phyloP scores from a whole-genome alignment of 2,888 invertebrate species.

The Macropis europaea region DNA sequence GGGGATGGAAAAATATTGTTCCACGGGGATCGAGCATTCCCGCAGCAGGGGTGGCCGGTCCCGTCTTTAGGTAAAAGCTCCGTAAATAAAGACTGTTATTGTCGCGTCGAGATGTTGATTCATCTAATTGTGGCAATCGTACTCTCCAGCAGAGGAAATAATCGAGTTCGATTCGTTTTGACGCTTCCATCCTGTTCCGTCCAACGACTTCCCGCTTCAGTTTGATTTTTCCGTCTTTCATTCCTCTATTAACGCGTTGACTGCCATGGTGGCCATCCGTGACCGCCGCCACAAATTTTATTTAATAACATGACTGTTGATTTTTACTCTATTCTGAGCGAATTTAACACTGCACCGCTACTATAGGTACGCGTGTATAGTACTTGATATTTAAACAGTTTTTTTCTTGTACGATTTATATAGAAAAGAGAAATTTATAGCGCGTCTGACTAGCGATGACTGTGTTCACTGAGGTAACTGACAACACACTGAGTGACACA shows the following conservation, averaged over 20 bases:
- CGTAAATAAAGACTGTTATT: constrained; percentile 41
- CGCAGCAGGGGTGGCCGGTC: neutral
- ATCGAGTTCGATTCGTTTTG: constrained; percentile 28
- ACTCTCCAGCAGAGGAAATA: constrained; percentile 26
- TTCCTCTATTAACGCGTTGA: neutral
- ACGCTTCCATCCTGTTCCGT: neutral
- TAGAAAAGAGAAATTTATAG: too few relatives aligned
- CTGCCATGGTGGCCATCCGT: too few relatives aligned
- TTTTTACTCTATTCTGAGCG: too few relatives aligned
- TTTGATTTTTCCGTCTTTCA: neutral
- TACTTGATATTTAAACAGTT: too few relatives aligned
- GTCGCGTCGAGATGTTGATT: constrained; percentile 56
- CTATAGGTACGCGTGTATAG: too few relatives aligned
- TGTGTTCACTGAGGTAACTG: too few relatives aligned
- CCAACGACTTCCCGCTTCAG: accelerated
- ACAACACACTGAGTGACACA: too few relatives aligned
- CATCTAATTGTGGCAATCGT: constrained; percentile 55
- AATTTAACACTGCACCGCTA: too few relatives aligned
- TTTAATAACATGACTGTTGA: too few relatives aligned
- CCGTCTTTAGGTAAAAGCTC: constrained; percentile 34
- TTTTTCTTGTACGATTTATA: too few relatives aligned
- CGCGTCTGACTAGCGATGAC: too few relatives aligned
- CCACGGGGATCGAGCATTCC: neutral
- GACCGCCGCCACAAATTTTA: too few relatives aligned
- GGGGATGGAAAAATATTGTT: constrained; percentile 36